Base-by-base conservation (phyloP, 53 echinoderm and acorn worm species). In the Patiria pectinifera region DNA sequence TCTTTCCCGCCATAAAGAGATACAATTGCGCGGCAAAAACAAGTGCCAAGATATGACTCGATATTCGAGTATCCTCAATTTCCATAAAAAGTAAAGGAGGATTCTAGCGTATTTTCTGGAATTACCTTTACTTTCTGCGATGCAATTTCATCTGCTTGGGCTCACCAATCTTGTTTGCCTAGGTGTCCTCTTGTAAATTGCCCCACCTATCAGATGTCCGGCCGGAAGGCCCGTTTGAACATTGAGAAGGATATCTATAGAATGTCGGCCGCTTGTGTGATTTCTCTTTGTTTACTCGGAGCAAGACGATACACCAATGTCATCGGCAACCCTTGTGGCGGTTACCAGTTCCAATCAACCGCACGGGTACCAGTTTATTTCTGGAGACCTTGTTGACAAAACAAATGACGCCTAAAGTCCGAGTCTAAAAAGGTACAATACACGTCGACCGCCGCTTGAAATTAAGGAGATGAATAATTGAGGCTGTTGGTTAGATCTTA, bases 141-240 rank as follows among this genome's bases (percentile, higher is more conserved):
- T 74, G 74, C 74, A 74, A 74, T 23, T 23, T 24, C 74, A 74
- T 74, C 74, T 74, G 53, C 53, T 53, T 53, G 5, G 5, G 53
- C 8, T 53, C 8, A 8, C 5, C 5, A 6, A 8, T 53, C 53
- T 66, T 66, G 76, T 76, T 76, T 76, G 21, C 26, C 24, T 24
- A 9, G 76, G 76, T 24, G 25, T 76, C 76, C 2, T 76, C 76
- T 76, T 76, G 24, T 25, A 76, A 76, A 76, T 76, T 76, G 76
- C 11, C 11, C 76, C 14, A 18, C 76, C 24, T 76, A 76, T 25
- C 76, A 8, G 4, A 35, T 25, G 25, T 76, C 76, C 19, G 66
- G 12, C 66, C 66, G 66, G 66, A 66, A 66, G 66, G 66, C 8
- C 66, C 15, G 15, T 16, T 66, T 16, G 66, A 66, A 66, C 66